A percentile compares a stretch with the other conserved stretches of the same genome.
phyloP scores from a whole-genome alignment of 2,113 vertebrate genomes.

The Plecotus auritus region DNA sequence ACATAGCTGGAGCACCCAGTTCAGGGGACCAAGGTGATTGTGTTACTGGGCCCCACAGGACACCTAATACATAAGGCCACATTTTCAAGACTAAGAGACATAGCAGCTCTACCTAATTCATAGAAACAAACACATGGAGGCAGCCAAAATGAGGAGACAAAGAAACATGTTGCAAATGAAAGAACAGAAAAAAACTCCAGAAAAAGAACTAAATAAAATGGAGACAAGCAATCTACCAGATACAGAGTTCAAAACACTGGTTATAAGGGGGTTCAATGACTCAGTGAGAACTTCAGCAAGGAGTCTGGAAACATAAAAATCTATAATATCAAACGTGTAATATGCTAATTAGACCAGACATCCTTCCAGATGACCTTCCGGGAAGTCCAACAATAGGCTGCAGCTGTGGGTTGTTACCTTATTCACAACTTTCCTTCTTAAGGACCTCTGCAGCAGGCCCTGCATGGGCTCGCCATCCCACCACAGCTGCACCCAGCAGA shows the following conservation, averaged over 20 bases:
- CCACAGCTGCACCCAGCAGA: constrained; percentile 94
- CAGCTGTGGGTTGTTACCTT: constrained; percentile 80
- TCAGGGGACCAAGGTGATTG: neutral
- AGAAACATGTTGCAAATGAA: neutral
- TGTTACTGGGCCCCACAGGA: neutral
- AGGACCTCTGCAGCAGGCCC: constrained; percentile 89
- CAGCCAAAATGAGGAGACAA: neutral
- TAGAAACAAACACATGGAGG: neutral
- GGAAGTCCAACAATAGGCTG: fast-evolving
- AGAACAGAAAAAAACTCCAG: neutral
- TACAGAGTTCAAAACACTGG: neutral
- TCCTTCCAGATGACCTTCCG: no score
- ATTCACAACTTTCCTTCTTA: constrained; percentile 88
- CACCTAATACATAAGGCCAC: neutral
- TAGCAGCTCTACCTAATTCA: neutral
- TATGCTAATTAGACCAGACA: no score
- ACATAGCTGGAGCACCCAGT: neutral
- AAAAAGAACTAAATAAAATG: neutral
- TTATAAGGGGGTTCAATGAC: neutral
- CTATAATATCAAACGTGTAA: no score
- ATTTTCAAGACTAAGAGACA: neutral
- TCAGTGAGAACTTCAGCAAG: neutral
- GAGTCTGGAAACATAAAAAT: neutral
- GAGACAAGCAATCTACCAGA: neutral
- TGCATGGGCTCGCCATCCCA: constrained; percentile 94